phyloP scores from a whole-genome alignment of 2,113 vertebrate genomes.

The Sander vitreus region DNA sequence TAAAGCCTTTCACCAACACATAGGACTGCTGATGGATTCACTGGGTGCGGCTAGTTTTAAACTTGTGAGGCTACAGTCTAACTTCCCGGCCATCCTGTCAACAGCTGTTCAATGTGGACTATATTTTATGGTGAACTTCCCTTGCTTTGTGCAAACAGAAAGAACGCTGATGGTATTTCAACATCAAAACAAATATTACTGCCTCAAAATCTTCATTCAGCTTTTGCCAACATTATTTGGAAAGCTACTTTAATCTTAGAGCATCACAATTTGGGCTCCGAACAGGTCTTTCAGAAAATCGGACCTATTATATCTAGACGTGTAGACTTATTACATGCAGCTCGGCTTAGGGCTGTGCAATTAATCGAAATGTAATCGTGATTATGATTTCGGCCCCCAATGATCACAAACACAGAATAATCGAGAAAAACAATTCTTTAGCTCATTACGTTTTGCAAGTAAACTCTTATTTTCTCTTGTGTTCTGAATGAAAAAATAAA shows the following conservation, averaged over 20 bases:
- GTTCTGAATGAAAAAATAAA: no score
- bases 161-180: background rate
- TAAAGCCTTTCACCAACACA: background rate
- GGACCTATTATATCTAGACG: constrained; percentile 20
- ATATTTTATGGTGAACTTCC: background rate
- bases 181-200: background rate
- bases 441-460: no score
- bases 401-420: no score
- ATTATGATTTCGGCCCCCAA: no score
- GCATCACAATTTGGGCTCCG: background rate
- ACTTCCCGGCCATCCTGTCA: background rate
- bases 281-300: background rate
- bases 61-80: background rate
- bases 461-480: no score
- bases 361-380: no score
- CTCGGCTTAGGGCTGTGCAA: constrained; percentile 4
- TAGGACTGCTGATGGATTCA: constrained; percentile 2
- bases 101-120: constrained; percentile 4
- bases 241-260: background rate
- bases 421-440: no score
- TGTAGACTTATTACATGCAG: constrained; percentile 55
- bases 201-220: background rate
- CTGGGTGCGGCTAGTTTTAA: background rate
- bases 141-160: constrained; percentile 1
- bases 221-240: background rate